phyloP scores from a whole-genome alignment of 2,888 invertebrate genomes.

The Troilus luridus region DNA sequence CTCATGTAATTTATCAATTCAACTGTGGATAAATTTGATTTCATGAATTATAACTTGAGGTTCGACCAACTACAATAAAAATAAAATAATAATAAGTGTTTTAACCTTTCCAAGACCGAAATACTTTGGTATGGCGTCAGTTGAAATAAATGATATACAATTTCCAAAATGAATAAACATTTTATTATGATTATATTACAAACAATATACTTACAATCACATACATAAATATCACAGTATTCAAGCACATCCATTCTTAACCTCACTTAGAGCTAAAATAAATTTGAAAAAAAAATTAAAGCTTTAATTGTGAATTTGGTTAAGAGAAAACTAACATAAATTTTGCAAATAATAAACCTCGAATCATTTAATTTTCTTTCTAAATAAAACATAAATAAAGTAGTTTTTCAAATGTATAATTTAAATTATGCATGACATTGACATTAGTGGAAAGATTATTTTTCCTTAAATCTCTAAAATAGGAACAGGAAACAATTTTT shows the following conservation, averaged over 20 bases:
- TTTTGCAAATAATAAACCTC: neutral
- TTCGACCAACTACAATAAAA: neutral
- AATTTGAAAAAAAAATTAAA: constrained; percentile 16
- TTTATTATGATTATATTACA: constrained; percentile 32
- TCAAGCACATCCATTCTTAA: constrained; percentile 34
- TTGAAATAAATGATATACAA: neutral
- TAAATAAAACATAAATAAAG: neutral
- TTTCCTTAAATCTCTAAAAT: too few relatives aligned
- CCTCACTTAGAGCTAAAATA: constrained; percentile 12
- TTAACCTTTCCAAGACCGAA: neutral
- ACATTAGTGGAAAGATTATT: too few relatives aligned
- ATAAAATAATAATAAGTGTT: neutral
- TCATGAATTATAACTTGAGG: neutral
- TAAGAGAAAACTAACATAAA: constrained; percentile 10
- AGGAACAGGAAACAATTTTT: too few relatives aligned
- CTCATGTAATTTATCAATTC: neutral
- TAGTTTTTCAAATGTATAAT: neutral
- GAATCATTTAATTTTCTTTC: neutral
- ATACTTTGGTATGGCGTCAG: neutral
- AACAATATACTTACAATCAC: constrained; percentile 35
- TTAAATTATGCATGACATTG: too few relatives aligned
- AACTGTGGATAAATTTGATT: neutral
- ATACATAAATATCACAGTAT: constrained; percentile 41
- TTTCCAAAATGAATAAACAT: constrained; percentile 33
- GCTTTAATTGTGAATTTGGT: constrained; percentile 31